Percentiles rank a stretch among this genome's conserved stretches.
These are phyloP conservation scores for Limnephilus marmoratus DNA, from an alignment of 2,888 invertebrate species.

Conservation along the genomic window DNA sequence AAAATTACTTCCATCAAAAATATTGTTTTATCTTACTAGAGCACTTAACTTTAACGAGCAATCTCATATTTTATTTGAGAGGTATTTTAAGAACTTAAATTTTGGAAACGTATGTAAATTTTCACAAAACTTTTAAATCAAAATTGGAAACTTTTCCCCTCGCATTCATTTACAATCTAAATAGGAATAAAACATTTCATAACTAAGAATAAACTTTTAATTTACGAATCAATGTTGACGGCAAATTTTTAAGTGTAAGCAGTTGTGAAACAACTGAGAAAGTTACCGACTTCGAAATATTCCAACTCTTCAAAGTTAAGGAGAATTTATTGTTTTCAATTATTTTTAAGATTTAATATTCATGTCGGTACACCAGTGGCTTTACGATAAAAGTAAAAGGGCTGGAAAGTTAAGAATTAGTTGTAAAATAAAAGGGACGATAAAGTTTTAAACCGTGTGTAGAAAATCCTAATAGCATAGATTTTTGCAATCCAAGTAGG, in stretches of 20 bases:
- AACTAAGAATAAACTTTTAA: neutral
- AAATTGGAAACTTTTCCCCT: neutral
- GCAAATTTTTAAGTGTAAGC: neutral
- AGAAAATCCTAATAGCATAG: neutral
- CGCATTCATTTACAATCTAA: neutral
- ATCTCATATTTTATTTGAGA: neutral
- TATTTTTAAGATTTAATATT: neutral
- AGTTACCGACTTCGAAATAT: neutral
- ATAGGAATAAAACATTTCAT: neutral
- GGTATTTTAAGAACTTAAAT: neutral
- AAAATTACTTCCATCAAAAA: neutral
- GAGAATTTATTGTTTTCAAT: conserved; percentile 2
- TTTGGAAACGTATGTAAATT: conserved; percentile 21
- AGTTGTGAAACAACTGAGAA: neutral
- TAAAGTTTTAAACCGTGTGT: neutral
- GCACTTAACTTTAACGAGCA: neutral
- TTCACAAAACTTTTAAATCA: neutral
- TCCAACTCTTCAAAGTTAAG: neutral
- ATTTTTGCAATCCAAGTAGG: neutral
- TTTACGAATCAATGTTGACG: neutral
- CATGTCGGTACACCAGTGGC: too few species aligned
- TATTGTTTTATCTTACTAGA: neutral
- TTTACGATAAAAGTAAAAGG: too few species aligned
- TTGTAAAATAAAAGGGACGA: neutral
- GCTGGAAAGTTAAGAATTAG: too few species aligned